Percentiles rank a stretch among this genome's conserved stretches.
These are phyloP conservation scores for Andricus grossulariae DNA, from an alignment of 1,140 invertebrate species.

Conservation along the genomic window DNA sequence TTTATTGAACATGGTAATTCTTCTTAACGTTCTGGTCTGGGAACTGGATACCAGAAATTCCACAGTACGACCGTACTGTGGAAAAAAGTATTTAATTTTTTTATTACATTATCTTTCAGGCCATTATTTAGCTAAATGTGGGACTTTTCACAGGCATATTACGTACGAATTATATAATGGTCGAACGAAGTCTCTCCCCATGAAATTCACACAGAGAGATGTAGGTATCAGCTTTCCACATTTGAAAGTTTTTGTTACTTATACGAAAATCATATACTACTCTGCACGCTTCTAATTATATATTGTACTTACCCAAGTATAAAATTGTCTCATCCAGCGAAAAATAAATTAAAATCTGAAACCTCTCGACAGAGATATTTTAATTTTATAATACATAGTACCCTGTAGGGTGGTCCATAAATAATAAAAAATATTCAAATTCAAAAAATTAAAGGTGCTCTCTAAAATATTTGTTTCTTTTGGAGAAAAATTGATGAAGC, in stretches of 20 bases:
- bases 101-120: constrained; percentile 1
- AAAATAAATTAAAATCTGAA: too few relatives aligned
- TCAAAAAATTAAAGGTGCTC: too few relatives aligned
- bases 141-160: constrained; percentile 18
- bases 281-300: too few relatives aligned
- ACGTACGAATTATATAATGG: constrained; percentile 15
- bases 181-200: not conserved
- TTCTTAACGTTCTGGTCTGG: not conserved
- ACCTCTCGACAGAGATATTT: too few relatives aligned
- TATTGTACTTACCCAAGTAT: too few relatives aligned
- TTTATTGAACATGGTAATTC: not conserved
- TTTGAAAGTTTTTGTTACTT: not conserved
- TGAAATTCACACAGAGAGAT: constrained; percentile 1
- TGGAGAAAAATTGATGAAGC: too few relatives aligned
- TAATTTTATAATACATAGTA: too few relatives aligned
- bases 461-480: too few relatives aligned
- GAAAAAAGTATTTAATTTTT: not conserved
- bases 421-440: too few relatives aligned
- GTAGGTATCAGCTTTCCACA: not conserved
- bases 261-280: not conserved
- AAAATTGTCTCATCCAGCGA: too few relatives aligned
- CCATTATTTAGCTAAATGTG: constrained; percentile 11
- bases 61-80: not conserved
- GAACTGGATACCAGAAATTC: constrained; percentile 7
- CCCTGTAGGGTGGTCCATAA: too few relatives aligned